Evolutionary conservation across 2,113 vertebrate species (phyloP), one percentile per base, ranked within the genome.

Genomic region (Coreoperca whiteheadi): DNA sequence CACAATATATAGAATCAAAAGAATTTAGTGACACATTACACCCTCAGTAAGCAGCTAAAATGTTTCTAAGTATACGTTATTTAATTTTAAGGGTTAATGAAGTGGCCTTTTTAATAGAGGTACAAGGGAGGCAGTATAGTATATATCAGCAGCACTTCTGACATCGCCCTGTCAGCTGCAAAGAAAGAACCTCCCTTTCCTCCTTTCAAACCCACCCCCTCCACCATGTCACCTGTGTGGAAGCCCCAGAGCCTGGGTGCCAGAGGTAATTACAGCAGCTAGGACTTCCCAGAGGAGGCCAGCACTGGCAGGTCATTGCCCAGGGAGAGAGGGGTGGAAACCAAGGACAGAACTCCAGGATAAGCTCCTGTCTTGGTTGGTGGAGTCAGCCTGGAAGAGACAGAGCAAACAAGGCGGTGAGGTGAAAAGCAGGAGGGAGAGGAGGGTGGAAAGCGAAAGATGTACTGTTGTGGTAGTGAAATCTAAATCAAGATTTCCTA

Each of bases 181-280:
- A 48, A 73, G 77, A 85, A 70, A 86, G 81, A 80, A 79, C 83
- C 86, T 81, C 77, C 83, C 59, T 81, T 69, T 89, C 80, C 68
- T 84, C 57, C 79, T 79, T 67, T 87, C 82, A 86, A 46, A 65
- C 67, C 82, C 79, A 85, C 23, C 75, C 73, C 63, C 82, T 84
- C 82, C 84, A 57, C 71, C 28, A 53, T 94, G 93, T 94, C 94
- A 95, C 94, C 93, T 94, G 92, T 84, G 85, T 87, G 73, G 81
- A 89, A 90, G 89, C 91, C 93, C 92, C 76, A 86, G 92, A 95
- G 92, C 89, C 86, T 77, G 87, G 89, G 88, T 95, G 95, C 93
- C 94, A 94, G 75, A 89, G 93, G 88, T 95, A 94, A 95, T 96
- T 94, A 95, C 89, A 91, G 86, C 88, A 91, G 83, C 87, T 51